Evolutionary conservation across 2,113 vertebrate species (phyloP), one percentile per base, ranked within the genome.

Genomic region (Andinoacara biseriatus): DNA sequence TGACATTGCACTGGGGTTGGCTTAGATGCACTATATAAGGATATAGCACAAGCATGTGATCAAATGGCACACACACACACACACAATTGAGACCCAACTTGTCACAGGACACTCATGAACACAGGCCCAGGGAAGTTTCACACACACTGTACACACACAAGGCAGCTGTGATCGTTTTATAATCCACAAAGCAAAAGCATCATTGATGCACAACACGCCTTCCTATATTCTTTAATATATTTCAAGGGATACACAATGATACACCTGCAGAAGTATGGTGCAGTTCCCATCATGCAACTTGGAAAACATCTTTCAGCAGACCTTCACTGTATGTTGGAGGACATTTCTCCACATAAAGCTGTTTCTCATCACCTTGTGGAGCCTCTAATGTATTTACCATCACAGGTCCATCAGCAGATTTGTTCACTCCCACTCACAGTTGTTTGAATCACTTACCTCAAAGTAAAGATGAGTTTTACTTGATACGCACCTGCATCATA

Each of bases 41-140:
- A 90, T 87, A 83, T 88, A 91, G 85, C 67, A 59, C 56, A 10
- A 74, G 49, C 82, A 90, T 83, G 74, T 81, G 78, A 90, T 84
- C 29, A 59, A 82, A 83, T 81, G 72, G 63, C 76, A 35, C 22
- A 4, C n/a, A 40, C 58, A 60, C 8, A 3, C 43, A 54, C 38
- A 10, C 38, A 10, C 40, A 11, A 58, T 56, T 83, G 74, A 89
- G 67, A 82, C 78, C 56, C 35, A 17, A 62, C 57, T 65, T 81
- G 75, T 84, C 80, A 84, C 22, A 31, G 43, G 67, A 75, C 80
- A 58, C 84, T 20, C 8, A n/a, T 80, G 65, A 54, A 26, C 65
- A 72, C 2, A 24, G 8, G 33, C 26, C 59, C 18, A 26, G 15
- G n/a, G n/a, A 20, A 24, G 61, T 72, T 84, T 82, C 58, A 49